Evolutionary conservation across 2,888 invertebrate genomes (phyloP).

Genomic region (Pyrgus malvae): DNA sequence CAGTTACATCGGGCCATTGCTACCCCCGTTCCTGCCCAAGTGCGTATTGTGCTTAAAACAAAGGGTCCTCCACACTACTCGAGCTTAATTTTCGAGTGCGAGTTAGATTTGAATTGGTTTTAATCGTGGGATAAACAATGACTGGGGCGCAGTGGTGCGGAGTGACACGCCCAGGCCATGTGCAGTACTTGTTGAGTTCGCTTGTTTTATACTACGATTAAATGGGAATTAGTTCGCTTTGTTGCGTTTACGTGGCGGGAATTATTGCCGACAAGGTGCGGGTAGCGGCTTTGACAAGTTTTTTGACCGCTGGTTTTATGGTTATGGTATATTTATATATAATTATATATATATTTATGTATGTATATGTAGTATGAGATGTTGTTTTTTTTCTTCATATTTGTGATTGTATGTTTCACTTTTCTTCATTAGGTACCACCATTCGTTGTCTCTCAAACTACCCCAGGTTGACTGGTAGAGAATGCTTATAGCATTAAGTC

Average conservation of each 20-base stretch:
- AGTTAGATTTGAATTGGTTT: conserved; percentile 79
- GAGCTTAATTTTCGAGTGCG: conserved; percentile 79
- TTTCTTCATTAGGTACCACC: too few relatives aligned
- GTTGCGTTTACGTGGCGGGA: neutral
- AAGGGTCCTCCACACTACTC: conserved; percentile 67
- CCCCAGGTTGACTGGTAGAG: too few relatives aligned
- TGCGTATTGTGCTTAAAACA: conserved; percentile 77
- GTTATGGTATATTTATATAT: neutral
- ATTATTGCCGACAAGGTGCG: neutral
- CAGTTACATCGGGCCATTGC: conserved; percentile 27
- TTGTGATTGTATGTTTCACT: too few relatives aligned
- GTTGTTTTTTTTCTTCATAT: too few relatives aligned
- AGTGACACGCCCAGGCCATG: conserved; percentile 69
- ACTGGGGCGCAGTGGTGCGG: conserved; percentile 63
- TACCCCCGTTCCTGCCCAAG: conserved; percentile 51
- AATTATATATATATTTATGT: too few relatives aligned
- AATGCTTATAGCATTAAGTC: too few relatives aligned
- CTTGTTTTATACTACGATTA: conserved; percentile 26
- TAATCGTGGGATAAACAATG: conserved; percentile 81
- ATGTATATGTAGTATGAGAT: too few relatives aligned
- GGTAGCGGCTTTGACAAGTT: neutral
- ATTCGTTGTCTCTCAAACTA: too few relatives aligned
- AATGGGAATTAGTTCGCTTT: conserved; percentile 17
- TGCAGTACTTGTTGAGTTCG: conserved; percentile 41
- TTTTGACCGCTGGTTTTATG: neutral